Evolutionary conservation across 2,113 vertebrate genomes (phyloP).

Genomic region (Indicator indicator): DNA sequence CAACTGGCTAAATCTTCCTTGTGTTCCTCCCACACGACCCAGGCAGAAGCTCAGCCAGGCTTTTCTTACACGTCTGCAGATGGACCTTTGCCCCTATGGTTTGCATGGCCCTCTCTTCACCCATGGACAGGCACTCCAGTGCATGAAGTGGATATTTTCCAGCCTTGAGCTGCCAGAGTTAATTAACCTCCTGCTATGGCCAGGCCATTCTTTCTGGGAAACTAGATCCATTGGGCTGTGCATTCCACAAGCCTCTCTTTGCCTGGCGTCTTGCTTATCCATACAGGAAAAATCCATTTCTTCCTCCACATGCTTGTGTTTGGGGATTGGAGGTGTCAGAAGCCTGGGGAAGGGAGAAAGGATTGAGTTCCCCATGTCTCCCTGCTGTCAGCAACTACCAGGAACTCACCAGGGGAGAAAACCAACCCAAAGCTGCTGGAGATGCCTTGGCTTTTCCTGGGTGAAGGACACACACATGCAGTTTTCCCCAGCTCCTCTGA

Average conservation of each 20-base stretch:
- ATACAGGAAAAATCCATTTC: slow-evolving; percentile 3
- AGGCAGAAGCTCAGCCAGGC: slow-evolving; percentile 36
- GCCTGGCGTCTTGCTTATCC: background rate
- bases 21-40: background rate
- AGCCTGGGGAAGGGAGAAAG: background rate
- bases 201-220: slow-evolving; percentile 62
- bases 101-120: slow-evolving; percentile 53
- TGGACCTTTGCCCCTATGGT: slow-evolving; percentile 57
- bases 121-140: slow-evolving; percentile 18
- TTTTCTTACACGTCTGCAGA: slow-evolving; percentile 13
- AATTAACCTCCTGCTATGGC: slow-evolving; percentile 62
- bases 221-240: slow-evolving; percentile 45
- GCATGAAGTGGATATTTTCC: slow-evolving; percentile 58
- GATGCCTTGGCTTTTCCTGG: background rate
- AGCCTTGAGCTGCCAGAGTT: slow-evolving; percentile 64
- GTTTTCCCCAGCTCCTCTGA: background rate
- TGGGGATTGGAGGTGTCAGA: background rate
- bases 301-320: background rate
- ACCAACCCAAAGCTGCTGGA: background rate
- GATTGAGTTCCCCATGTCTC: background rate
- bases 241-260: slow-evolving; percentile 54
- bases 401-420: background rate
- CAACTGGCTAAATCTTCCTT: background rate
- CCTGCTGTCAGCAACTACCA: background rate
- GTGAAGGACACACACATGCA: background rate